Evolutionary conservation across 2,797 vertebrate species (phyloP).

Genomic region (Salarias fasciatus): DNA sequence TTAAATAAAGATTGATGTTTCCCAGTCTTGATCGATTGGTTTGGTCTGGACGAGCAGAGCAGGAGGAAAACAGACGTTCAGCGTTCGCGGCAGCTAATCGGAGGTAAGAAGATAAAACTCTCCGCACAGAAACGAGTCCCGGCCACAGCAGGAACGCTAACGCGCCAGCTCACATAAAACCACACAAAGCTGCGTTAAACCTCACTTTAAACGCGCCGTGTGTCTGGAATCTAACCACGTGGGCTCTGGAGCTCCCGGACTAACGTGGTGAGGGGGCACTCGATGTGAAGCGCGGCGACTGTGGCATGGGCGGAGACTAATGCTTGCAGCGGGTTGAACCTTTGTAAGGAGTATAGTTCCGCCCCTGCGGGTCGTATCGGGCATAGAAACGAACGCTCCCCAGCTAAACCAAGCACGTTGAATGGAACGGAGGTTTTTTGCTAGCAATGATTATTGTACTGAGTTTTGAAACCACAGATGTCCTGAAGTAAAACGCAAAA

Average conservation of each 20-base stretch:
- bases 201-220: not conserved
- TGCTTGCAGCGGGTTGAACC: rapidly evolving
- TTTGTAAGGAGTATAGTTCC: not conserved
- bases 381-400: constrained; percentile 11
- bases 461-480: too few relatives aligned
- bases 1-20: too few relatives aligned
- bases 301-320: rapidly evolving
- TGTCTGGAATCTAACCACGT: constrained; percentile 56
- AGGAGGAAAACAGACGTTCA: constrained; percentile 10
- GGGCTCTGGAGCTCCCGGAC: constrained; percentile 4
- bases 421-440: too few relatives aligned
- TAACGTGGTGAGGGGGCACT: not conserved
- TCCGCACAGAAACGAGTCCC: too few relatives aligned
- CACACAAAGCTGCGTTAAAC: rapidly evolving
- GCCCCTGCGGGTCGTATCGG: rapidly evolving
- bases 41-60: constrained; percentile 6
- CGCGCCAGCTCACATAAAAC: rapidly evolving
- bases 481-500: too few relatives aligned
- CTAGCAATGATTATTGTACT: too few relatives aligned
- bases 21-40: constrained; percentile 29
- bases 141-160: rapidly evolving
- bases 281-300: rapidly evolving
- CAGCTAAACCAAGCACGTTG: too few relatives aligned
- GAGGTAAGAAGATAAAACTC: constrained; percentile 53
- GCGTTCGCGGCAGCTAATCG: not conserved